Percentiles rank a stretch among this genome's conserved stretches.
These are phyloP conservation scores for Xenops minutus DNA, from an alignment of 2,797 vertebrate species.

Conservation along the genomic window DNA sequence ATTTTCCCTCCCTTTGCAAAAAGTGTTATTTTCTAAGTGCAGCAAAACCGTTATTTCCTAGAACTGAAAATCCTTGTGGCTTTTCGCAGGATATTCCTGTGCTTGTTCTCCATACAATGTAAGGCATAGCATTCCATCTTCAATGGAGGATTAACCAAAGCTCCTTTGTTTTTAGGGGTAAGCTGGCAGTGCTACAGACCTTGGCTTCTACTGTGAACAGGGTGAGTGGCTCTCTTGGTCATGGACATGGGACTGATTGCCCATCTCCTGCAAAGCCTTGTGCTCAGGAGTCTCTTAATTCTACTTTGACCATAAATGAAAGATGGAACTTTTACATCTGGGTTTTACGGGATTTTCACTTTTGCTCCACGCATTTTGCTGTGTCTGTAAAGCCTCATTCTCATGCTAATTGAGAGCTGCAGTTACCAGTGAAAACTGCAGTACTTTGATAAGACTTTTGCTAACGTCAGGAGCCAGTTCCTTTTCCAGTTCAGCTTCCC, in stretches of 20 bases:
- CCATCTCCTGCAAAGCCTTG: accelerated
- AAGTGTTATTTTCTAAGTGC: background rate
- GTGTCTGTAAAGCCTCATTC: background rate
- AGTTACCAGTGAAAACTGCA: background rate
- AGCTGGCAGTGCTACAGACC: conserved; percentile 86
- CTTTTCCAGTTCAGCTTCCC: background rate
- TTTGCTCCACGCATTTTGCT: accelerated
- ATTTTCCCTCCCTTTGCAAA: background rate
- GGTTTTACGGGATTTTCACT: background rate
- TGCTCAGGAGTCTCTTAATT: background rate
- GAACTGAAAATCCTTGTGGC: background rate
- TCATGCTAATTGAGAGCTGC: background rate
- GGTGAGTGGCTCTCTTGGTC: conserved; percentile 74
- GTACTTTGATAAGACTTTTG: background rate
- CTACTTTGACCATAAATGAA: background rate
- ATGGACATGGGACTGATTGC: accelerated
- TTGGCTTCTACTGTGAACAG: conserved; percentile 85
- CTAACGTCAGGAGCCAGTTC: background rate
- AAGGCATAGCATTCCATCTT: background rate
- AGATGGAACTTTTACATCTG: accelerated
- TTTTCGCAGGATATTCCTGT: background rate
- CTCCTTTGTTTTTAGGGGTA: conserved; percentile 80
- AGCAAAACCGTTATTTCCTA: background rate
- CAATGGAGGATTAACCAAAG: background rate
- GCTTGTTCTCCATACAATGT: background rate